Conservation (phyloP, 1,140 invertebrate genomes). For the Zaprionus ghesquierei region DNA sequence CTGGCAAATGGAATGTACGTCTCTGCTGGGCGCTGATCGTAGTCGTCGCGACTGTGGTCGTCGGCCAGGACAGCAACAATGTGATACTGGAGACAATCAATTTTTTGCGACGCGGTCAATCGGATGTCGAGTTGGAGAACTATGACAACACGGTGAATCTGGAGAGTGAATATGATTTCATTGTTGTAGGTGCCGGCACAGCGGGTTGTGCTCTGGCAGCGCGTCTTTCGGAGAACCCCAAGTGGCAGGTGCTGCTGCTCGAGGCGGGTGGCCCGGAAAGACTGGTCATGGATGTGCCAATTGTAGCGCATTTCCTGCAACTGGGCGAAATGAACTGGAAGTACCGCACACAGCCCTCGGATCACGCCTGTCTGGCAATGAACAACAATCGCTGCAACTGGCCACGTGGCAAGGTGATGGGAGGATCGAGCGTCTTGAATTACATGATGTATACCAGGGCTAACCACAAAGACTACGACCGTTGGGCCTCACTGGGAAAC, state of each 20-base stretch:
- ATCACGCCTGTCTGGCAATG: conserved; percentile 82
- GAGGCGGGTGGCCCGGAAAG: conserved; percentile 87
- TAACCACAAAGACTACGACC: conserved; percentile 89
- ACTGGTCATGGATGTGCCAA: conserved; percentile 87
- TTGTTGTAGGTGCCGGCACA: conserved; percentile 89
- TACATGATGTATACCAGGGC: conserved; percentile 96
- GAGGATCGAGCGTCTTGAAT: conserved; percentile 93
- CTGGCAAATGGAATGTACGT: conserved; percentile 18
- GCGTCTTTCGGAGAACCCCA: conserved; percentile 85
- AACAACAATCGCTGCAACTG: conserved; percentile 86
- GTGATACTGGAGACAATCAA: conserved; percentile 72
- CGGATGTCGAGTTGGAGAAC: conserved; percentile 61
- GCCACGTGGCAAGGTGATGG: conserved; percentile 90
- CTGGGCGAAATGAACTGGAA: conserved; percentile 87
- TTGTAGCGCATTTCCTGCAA: conserved; percentile 86
- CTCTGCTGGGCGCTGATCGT: conserved; percentile 6
- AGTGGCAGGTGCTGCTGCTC: conserved; percentile 86
- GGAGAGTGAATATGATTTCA: conserved; percentile 85
- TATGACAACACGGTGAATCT: conserved; percentile 75
- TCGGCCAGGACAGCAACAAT: conserved; percentile 66
- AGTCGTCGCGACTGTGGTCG: conserved; percentile 8
- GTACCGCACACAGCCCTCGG: conserved; percentile 86
- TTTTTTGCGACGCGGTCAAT: conserved; percentile 65
- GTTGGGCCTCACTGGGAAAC: conserved; percentile 91
- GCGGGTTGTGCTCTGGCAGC: conserved; percentile 88